Evolutionary conservation across 1,140 invertebrate genomes (phyloP).

Genomic region (Tetragonula clypearis): DNA sequence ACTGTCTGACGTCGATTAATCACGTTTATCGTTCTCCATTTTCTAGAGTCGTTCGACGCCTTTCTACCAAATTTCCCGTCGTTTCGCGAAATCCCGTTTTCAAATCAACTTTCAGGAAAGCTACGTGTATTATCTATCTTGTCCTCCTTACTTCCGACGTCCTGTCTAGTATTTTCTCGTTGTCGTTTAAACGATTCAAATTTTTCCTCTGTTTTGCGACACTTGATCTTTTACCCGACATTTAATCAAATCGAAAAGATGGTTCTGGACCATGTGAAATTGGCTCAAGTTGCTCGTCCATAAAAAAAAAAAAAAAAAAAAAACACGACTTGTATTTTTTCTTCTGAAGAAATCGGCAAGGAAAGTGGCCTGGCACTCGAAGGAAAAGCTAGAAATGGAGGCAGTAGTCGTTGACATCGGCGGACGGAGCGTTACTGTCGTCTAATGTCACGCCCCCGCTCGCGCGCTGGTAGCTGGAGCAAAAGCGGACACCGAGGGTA

Average conservation of each 20-base stretch:
- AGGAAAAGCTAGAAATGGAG: not conserved
- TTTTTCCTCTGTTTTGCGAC: not conserved
- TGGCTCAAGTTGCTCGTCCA: no score
- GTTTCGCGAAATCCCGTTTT: not conserved
- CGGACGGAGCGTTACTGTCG: conserved; percentile 53
- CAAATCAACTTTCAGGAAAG: not conserved
- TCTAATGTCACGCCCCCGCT: conserved; percentile 72
- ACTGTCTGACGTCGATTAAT: not conserved
- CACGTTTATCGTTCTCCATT: not conserved
- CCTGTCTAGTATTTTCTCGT: not conserved
- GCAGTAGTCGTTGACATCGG: conserved; percentile 34
- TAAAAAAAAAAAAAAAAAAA: no score
- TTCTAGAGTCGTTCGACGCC: not conserved
- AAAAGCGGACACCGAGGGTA: conserved; percentile 17
- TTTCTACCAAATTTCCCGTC: not conserved
- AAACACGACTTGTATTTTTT: no score
- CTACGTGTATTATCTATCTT: not conserved
- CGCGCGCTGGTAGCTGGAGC: conserved; percentile 61
- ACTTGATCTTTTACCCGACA: no score
- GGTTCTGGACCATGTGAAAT: no score
- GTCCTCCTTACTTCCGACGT: not conserved
- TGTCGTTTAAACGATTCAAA: not conserved
- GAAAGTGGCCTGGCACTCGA: no score
- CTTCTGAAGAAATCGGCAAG: no score
- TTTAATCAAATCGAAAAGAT: no score